Conservation (phyloP, 2,797 vertebrate genomes). For the Sebastes vulpes region DNA sequence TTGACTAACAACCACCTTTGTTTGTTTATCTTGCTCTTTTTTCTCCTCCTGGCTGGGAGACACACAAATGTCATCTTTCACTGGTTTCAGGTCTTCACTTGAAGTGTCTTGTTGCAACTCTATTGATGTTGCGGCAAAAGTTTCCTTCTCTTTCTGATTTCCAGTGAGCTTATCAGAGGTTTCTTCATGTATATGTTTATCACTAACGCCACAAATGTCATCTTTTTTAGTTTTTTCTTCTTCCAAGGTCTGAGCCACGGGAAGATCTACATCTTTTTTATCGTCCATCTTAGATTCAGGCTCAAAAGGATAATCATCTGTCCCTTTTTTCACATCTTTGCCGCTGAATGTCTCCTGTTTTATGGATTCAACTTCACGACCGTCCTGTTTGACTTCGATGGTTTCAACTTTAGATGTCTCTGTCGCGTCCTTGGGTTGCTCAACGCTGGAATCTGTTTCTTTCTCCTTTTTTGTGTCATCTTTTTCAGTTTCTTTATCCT, state of each 20-base stretch:
- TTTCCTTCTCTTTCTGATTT: constrained; percentile 37
- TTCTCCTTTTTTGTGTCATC: constrained; percentile 30
- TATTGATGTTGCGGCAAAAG: background rate
- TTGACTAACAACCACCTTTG: constrained; percentile 3
- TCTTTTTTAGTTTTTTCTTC: constrained; percentile 45
- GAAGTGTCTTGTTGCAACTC: constrained; percentile 23
- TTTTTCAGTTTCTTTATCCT: constrained; percentile 32
- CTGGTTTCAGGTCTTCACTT: constrained; percentile 21
- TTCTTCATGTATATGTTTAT: constrained; percentile 20
- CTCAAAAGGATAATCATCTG: constrained; percentile 19
- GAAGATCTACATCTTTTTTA: constrained; percentile 21
- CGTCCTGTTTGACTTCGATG: background rate
- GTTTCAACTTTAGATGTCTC: constrained; percentile 22
- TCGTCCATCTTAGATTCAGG: constrained; percentile 38
- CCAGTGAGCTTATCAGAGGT: constrained; percentile 10
- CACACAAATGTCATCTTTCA: constrained; percentile 20
- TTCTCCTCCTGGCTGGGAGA: constrained; percentile 29
- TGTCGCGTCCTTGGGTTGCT: constrained; percentile 13
- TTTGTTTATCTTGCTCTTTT: constrained; percentile 31
- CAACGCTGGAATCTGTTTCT: constrained; percentile 11
- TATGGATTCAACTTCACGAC: background rate
- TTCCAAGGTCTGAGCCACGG: background rate
- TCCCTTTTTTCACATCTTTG: constrained; percentile 35
- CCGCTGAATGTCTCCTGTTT: constrained; percentile 24
- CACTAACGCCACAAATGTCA: constrained; percentile 16